These are phyloP conservation scores for Vulpes ferrilata DNA, from an alignment of 2,113 vertebrate species.

Conservation along the genomic window DNA sequence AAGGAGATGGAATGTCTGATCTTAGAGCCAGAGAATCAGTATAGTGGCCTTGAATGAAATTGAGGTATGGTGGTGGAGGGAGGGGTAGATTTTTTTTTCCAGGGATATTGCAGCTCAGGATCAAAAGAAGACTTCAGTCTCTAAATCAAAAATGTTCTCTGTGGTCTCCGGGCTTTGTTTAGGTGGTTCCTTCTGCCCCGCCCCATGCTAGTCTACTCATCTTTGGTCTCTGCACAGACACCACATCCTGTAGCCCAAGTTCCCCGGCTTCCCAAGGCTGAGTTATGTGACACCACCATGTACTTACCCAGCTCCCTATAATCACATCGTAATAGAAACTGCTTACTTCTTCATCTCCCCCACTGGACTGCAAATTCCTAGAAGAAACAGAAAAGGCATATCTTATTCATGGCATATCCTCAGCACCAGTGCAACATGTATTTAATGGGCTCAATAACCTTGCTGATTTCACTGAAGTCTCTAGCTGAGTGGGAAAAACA, in stretches of 20 bases:
- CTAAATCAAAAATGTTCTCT: not conserved
- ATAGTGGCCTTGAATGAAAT: not conserved
- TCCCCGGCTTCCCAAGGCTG: not conserved
- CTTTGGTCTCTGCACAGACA: not conserved
- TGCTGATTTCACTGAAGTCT: not conserved
- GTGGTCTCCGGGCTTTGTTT: not conserved
- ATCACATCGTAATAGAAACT: not conserved
- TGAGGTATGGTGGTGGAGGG: not conserved
- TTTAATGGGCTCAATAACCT: not conserved
- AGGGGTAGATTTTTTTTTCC: not conserved
- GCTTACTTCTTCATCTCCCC: not conserved
- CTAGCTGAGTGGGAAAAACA: not conserved
- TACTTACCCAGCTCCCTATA: not conserved
- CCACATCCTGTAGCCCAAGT: not conserved
- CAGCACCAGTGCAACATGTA: no score
- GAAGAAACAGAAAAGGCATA: not conserved
- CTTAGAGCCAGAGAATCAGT: not conserved
- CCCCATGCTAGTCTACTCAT: not conserved
- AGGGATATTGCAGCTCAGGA: not conserved
- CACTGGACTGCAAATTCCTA: not conserved
- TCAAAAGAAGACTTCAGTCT: not conserved
- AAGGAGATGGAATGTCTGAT: not conserved
- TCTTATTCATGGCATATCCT: not conserved
- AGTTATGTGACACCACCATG: not conserved
- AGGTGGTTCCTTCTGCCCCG: not conserved